Conservation (phyloP, 2,888 invertebrate genomes). For the Holacanthella duospinosa region DNA sequence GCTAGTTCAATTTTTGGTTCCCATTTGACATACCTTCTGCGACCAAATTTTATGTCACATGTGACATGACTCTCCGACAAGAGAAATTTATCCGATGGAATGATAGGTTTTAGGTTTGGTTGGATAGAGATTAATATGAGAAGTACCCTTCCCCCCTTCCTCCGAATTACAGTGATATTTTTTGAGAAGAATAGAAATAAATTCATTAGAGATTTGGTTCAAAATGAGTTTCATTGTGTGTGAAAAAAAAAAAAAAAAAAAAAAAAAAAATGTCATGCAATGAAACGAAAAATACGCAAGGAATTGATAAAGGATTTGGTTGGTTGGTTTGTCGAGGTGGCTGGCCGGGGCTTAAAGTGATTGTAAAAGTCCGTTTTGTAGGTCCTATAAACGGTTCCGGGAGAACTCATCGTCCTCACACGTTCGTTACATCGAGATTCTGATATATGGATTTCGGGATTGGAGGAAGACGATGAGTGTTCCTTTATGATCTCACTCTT, state of each 20-base stretch:
- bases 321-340: conserved; percentile 9
- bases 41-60: too few relatives aligned
- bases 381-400: not conserved
- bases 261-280: conserved; percentile 26
- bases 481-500: not conserved
- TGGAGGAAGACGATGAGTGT: not conserved
- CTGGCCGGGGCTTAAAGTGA: conserved; percentile 2
- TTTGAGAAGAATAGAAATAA: conserved; percentile 23
- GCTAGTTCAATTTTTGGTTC: too few relatives aligned
- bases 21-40: too few relatives aligned
- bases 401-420: not conserved
- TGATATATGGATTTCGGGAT: not conserved
- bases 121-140: not conserved
- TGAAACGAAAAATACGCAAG: conserved; percentile 28
- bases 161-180: not conserved
- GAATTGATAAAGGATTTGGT: conserved; percentile 33
- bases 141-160: not conserved
- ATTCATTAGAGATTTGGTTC: conserved; percentile 33
- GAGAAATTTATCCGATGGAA: not conserved
- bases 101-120: conserved; percentile 3
- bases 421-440: not conserved
- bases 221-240: conserved; percentile 30
- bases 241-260: conserved; percentile 9
- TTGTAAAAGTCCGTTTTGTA: not conserved
- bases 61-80: too few relatives aligned